Base-by-base conservation (phyloP, 2,888 invertebrate species). In the Lottia gigantea region DNA sequence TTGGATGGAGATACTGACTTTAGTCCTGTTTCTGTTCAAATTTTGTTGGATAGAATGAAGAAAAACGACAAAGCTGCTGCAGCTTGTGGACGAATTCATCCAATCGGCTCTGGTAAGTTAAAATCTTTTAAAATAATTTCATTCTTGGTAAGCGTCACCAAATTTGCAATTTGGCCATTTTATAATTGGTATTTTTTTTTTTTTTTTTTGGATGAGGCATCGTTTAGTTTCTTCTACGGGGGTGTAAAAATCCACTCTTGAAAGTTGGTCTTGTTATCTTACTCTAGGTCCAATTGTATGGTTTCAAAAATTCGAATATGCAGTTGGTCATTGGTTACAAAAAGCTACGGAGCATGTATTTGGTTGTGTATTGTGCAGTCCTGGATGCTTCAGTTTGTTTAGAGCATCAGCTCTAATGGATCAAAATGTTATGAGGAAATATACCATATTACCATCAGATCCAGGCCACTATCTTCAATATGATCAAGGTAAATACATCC, bases 291-390 rank as follows among this genome's bases (percentile, higher is more conserved):
- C 96, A 0, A 97, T 98, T 96, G 97, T 97, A 72, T 98, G 98
- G 98, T 99, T 99, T 89, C 99, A 99, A 89, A 93, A 95, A 91
- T 99, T 99, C 90, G 98, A 99, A 90, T 99, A 99, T 89, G 98
- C 99, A 66, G 97, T 99, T 86, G 99, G 98, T 83, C 98, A 99
- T 93, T 99, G 98, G 99, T 94, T 99, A 85, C 98, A 99, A 91
- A 99, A 99, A 90, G 97, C 99, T 61, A 98, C 99, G 2, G 99
- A 99, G 88, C 99, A 99, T 89, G 98, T 99, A 94, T 97, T 99
- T 86, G 99, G 99, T 65, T 99, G 98, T 90, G 96, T 96, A 1
- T 92, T 96, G 31, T 96, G 96, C 87, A 94, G 95, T 86, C 95
- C 96, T 7, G 96, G 96, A 1, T 96, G 96, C 88, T 97, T 96